phyloP scores from a whole-genome alignment of 2,113 vertebrate species.

The Bujurquina vittata region DNA sequence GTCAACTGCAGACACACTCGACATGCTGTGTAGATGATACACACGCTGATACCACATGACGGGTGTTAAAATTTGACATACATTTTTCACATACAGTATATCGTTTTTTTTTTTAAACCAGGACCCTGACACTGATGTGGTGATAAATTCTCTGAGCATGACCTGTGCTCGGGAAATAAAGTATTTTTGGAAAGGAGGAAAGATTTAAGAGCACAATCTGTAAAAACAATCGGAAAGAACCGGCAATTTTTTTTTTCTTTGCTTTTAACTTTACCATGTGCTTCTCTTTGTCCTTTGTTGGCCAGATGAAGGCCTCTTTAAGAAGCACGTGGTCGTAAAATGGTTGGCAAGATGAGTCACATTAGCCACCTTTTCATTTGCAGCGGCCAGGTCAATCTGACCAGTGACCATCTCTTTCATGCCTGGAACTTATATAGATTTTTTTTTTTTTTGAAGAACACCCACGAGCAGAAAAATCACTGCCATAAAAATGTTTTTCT shows the following conservation, averaged over 20 bases:
- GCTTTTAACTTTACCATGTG: conserved; percentile 2
- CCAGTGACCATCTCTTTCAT: neutral
- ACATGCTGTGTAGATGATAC: neutral
- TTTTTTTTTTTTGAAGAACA: neutral
- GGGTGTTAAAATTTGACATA: neutral
- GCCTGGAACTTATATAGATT: neutral
- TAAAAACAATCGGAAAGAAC: conserved; percentile 32
- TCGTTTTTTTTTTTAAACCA: neutral
- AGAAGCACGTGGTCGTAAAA: conserved; percentile 26
- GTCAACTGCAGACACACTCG: neutral
- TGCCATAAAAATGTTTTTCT: neutral
- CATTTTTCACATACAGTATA: neutral
- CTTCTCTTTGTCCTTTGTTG: conserved; percentile 17
- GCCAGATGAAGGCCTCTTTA: conserved; percentile 16
- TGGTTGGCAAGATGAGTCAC: conserved; percentile 18
- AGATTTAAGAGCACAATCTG: conserved; percentile 32
- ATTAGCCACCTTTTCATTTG: conserved; percentile 4
- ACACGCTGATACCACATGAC: neutral
- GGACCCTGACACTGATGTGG: neutral
- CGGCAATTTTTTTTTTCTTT: conserved; percentile 9
- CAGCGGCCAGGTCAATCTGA: neutral
- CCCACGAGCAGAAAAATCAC: neutral
- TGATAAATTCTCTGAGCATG: neutral
- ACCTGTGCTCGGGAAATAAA: neutral
- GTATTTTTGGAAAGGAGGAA: neutral